Evolutionary conservation across 2,797 vertebrate species (phyloP).

Genomic region (Simalia tracyae): DNA sequence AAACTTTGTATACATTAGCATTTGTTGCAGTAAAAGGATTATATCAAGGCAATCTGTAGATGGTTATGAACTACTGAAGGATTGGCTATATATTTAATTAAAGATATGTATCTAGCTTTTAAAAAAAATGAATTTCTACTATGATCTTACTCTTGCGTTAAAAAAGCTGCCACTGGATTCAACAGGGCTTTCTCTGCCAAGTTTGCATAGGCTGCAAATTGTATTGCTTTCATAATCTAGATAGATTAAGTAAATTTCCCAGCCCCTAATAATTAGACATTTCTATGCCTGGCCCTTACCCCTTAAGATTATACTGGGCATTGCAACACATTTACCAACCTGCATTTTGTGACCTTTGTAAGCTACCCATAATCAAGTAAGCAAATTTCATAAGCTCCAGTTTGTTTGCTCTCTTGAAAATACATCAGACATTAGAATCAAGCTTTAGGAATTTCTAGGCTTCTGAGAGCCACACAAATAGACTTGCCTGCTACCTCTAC

Average conservation of each 20-base stretch:
- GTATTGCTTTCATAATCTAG: background rate
- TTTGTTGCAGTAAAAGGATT: background rate
- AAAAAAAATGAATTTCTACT: background rate
- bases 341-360: background rate
- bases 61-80: background rate
- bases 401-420: background rate
- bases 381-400: background rate
- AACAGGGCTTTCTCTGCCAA: background rate
- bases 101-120: background rate
- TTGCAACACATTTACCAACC: background rate
- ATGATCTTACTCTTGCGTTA: background rate
- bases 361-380: background rate
- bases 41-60: no score
- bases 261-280: background rate
- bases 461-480: background rate
- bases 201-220: background rate
- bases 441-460: background rate
- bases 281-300: background rate
- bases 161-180: background rate
- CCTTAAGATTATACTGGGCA: background rate
- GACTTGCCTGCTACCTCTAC: background rate
- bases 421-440: background rate
- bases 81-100: background rate
- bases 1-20: background rate
- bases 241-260: background rate